These are phyloP conservation scores for Piscicola geometra DNA, from an alignment of 2,888 invertebrate genomes.

Conservation along the genomic window DNA sequence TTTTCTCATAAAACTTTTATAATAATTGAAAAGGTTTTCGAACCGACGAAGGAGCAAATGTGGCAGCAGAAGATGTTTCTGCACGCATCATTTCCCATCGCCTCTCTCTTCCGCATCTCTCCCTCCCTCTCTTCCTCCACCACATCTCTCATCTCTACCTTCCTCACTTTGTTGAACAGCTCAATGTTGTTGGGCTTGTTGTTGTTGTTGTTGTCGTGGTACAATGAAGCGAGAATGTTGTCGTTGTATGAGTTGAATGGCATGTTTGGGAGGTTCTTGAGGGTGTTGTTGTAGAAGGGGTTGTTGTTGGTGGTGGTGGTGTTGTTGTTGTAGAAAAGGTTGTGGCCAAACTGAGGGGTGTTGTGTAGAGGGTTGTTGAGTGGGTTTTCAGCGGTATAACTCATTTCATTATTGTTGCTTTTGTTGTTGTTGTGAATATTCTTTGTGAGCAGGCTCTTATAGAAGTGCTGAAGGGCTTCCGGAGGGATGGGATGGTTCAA, in stretches of 20 bases:
- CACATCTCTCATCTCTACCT: not conserved
- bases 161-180: not conserved
- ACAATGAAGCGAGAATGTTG: not conserved
- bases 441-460: not conserved
- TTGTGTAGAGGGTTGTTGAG: too few species aligned
- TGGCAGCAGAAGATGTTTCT: conserved; percentile 57
- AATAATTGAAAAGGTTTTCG: too few species aligned
- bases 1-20: too few species aligned
- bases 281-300: too few species aligned
- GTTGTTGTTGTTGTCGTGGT: not conserved
- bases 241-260: too few species aligned
- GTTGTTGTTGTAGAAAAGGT: not conserved
- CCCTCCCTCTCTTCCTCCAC: not conserved
- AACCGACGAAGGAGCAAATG: conserved; percentile 58
- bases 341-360: not conserved
- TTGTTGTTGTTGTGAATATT: not conserved
- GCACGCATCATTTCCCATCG: not conserved
- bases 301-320: too few species aligned
- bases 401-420: too few species aligned
- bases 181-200: too few species aligned
- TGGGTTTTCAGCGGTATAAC: too few species aligned
- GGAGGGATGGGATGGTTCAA: not conserved
- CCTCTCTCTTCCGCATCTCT: not conserved
- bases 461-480: not conserved
- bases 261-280: too few species aligned